A percentile compares a stretch with the other conserved stretches of the same genome.
Conservation (phyloP, 2,113 vertebrate species). For the Carettochelys insculpta region DNA sequence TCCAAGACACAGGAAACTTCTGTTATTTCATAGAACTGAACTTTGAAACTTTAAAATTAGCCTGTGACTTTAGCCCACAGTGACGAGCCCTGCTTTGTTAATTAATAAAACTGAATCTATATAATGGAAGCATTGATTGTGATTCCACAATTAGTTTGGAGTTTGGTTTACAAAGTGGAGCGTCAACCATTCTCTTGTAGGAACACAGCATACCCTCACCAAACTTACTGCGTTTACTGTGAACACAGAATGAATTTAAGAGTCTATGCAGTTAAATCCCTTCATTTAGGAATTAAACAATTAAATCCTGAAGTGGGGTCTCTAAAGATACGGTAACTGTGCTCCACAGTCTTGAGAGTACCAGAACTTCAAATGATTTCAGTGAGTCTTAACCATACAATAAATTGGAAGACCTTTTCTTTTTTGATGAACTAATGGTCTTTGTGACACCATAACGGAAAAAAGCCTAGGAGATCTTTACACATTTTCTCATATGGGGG, state of each 20-base stretch:
- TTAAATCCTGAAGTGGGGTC: neutral
- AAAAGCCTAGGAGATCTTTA: too few relatives aligned
- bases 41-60: neutral
- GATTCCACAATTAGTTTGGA: neutral
- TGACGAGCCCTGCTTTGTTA: neutral
- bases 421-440: neutral
- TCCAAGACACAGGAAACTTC: neutral
- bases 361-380: too few relatives aligned
- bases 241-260: neutral
- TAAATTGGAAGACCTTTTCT: neutral
- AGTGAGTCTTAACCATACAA: too few relatives aligned
- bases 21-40: neutral
- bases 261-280: neutral
- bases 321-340: neutral
- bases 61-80: neutral
- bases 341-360: neutral
- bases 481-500: too few relatives aligned
- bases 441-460: neutral
- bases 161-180: neutral
- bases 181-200: neutral
- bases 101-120: neutral
- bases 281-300: neutral
- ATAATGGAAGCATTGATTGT: neutral
- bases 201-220: neutral
- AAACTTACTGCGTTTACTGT: neutral